Evolutionary conservation across 2,797 vertebrate genomes (phyloP).

Genomic region (Cossypha niveicapilla): DNA sequence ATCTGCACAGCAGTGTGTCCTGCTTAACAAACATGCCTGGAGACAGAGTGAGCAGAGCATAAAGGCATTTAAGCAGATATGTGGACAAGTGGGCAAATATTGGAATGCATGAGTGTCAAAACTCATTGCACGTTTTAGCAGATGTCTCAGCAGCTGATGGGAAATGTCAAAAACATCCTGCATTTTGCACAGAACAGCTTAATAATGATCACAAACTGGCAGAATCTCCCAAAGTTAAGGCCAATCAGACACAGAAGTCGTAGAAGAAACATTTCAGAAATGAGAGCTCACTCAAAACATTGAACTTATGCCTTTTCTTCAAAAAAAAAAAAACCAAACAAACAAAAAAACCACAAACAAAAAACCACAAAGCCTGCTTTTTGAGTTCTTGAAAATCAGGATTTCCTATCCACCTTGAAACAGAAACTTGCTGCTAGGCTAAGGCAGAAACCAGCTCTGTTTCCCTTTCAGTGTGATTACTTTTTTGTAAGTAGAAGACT

Average conservation of each 20-base stretch:
- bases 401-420: background rate
- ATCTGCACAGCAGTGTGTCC: background rate
- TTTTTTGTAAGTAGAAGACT: background rate
- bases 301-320: background rate
- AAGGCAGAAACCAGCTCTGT: background rate
- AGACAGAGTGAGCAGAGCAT: background rate
- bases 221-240: background rate
- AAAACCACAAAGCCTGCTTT: background rate
- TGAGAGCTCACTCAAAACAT: background rate
- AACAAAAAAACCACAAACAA: too few relatives aligned
- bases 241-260: rapidly evolving
- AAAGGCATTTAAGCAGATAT: background rate
- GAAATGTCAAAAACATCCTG: background rate
- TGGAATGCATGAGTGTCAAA: background rate
- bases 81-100: slow-evolving; percentile 7
- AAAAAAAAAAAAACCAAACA: too few relatives aligned
- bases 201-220: background rate
- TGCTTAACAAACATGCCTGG: background rate
- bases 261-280: background rate
- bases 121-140: background rate
- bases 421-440: background rate
- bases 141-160: background rate
- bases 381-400: background rate
- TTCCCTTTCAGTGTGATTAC: background rate
- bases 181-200: background rate